Evolutionary conservation across 1,140 invertebrate species (phyloP).

Genomic region (Drosophila pseudoananassae): DNA sequence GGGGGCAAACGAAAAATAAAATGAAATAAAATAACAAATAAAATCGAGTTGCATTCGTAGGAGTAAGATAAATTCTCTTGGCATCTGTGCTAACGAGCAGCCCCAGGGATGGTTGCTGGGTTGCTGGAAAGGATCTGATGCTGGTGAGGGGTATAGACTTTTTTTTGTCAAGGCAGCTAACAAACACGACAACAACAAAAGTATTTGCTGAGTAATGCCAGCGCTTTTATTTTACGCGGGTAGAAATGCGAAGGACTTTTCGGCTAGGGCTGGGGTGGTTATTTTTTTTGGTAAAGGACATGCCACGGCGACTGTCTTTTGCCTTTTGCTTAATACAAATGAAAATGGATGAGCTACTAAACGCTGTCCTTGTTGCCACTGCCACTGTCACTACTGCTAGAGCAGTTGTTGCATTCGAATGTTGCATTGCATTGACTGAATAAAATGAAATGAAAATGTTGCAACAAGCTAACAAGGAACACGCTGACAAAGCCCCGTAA

Average conservation of each 20-base stretch:
- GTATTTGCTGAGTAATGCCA: constrained; percentile 70
- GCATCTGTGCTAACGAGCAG: constrained; percentile 77
- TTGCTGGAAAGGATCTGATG: background rate
- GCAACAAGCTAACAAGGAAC: constrained; percentile 68
- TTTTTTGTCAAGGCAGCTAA: constrained; percentile 56
- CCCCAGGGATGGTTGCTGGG: constrained; percentile 17
- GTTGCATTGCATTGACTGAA: constrained; percentile 55
- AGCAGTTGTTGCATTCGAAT: constrained; percentile 49
- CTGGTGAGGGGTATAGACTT: constrained; percentile 4
- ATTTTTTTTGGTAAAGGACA: constrained; percentile 17
- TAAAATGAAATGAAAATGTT: constrained; percentile 74
- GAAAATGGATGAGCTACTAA: constrained; percentile 82
- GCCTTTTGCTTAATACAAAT: constrained; percentile 78
- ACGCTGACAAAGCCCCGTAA: constrained; percentile 7
- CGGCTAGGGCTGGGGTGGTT: constrained; percentile 4
- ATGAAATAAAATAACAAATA: constrained; percentile 29
- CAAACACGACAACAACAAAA: constrained; percentile 26
- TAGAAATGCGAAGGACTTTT: background rate
- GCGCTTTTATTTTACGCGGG: constrained; percentile 51
- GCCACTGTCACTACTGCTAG: background rate
- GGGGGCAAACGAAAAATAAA: constrained; percentile 20
- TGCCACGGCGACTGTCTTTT: constrained; percentile 33
- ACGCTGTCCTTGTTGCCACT: constrained; percentile 60
- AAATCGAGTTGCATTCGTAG: constrained; percentile 61
- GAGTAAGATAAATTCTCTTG: constrained; percentile 76